Base-by-base conservation (phyloP, 2,888 invertebrate genomes). In the Catocala nupta region DNA sequence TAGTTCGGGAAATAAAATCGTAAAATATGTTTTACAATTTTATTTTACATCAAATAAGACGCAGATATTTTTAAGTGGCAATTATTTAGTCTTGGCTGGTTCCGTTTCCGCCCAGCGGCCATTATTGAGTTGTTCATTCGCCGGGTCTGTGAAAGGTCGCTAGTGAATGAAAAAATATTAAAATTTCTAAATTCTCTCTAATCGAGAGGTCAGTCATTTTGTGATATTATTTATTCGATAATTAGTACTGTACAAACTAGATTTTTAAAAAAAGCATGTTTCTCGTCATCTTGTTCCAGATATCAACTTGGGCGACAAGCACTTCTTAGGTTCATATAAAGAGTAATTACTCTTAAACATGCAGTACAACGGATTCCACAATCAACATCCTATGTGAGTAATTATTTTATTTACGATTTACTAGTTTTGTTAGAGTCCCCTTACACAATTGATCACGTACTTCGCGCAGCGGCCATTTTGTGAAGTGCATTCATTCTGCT, bases 51-150 rank as follows among this genome's bases (percentile, higher is more conserved):
- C 25, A 25, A 25, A 25, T 25, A 39, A 39, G 8, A 1, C 36
- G 1, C 1, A 39, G 36, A 6, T 39, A 8, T 25, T 48, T 34
- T 33, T 4, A 34, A 34, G 34, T 70, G 62, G 71, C 69, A 75
- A 73, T 70, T 65, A 25, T 25, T 36, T 51, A 12, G 5, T 7
- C 11, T 5, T 12, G 13, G 51, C 65, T 57, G 34, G 65, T 73
- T 86, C 86, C 84, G 79, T 82, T 83, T 90, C 90, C 90, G 84
- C 65, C 74, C 76, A 83, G 82, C 83, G 58, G 89, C 93, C 95
- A 95, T 95, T 95, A 94, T 91, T 92, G 95, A 95, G 94, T 95
- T 95, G 95, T 95, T 95, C 95, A 93, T 95, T 95, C 95, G 93
- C 94, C 95, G 94, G 93, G 94, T 92, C 89, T 90, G 92, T 82